Conservation (phyloP, 2,113 vertebrate genomes). For the Salvelinus sp. region DNA sequence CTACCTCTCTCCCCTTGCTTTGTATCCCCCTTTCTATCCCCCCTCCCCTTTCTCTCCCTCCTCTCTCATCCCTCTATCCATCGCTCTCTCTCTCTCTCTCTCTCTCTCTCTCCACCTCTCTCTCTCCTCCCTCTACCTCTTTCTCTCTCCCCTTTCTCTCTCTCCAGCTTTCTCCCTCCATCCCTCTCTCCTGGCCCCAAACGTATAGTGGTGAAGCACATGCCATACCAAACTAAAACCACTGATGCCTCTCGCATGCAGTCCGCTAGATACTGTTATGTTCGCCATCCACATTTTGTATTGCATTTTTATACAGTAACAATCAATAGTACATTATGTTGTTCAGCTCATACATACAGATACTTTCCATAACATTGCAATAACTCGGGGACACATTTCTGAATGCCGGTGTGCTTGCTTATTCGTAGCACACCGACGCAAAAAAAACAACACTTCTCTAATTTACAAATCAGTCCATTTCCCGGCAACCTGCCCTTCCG, state of each 20-base stretch:
- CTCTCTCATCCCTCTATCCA: background rate
- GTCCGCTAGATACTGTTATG: background rate
- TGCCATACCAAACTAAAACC: no score
- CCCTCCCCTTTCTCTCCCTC: background rate
- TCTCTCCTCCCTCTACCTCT: background rate
- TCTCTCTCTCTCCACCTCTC: background rate
- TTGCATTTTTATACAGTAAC: background rate
- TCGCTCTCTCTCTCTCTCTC: background rate
- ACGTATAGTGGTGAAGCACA: no score
- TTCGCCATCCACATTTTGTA: no score
- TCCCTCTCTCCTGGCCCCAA: background rate
- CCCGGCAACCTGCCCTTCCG: constrained; percentile 41
- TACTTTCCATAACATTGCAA: background rate
- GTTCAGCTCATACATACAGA: background rate
- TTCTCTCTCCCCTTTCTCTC: background rate
- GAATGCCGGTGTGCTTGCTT: background rate
- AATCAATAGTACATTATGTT: background rate
- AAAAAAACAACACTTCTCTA: background rate
- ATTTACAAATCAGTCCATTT: constrained; percentile 21
- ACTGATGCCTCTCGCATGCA: background rate
- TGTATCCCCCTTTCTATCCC: no score
- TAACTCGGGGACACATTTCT: background rate
- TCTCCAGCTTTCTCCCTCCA: background rate
- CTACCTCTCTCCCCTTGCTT: no score
- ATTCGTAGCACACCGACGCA: constrained; percentile 17